Conservation (phyloP, 2,113 vertebrate species). For the Castor canadensis region DNA sequence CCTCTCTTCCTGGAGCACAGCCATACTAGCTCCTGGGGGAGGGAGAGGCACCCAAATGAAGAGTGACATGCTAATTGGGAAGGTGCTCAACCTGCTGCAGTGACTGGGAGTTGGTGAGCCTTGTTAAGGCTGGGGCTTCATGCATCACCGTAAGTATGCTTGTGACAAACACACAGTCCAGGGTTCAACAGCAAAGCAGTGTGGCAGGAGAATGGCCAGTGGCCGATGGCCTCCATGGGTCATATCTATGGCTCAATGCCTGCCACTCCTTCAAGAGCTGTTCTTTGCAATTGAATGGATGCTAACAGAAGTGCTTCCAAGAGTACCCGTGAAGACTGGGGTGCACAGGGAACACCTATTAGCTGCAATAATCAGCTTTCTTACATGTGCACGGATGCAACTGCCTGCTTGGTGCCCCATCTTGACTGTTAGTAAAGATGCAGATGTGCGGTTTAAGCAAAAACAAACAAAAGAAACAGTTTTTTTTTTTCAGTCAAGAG, state of each 20-base stretch:
- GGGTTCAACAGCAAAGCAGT: background rate
- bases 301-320: no score
- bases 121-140: background rate
- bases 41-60: background rate
- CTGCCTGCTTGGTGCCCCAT: background rate
- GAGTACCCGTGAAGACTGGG: background rate
- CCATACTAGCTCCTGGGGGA: background rate
- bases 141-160: background rate
- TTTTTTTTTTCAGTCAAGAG: background rate
- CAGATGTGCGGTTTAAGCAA: background rate
- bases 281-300: accelerated
- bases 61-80: slow-evolving; percentile 35
- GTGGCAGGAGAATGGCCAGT: background rate
- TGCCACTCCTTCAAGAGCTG: no score
- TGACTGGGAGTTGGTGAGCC: background rate
- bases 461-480: background rate
- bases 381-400: accelerated
- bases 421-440: background rate
- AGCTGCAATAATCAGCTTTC: background rate
- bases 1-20: background rate
- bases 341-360: accelerated
- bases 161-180: background rate
- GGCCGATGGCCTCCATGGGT: accelerated
- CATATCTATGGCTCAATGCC: background rate
- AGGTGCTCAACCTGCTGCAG: accelerated